These are phyloP conservation scores for Drosophila lacertosa DNA, from an alignment of 1,140 invertebrate species.

Conservation along the genomic window DNA sequence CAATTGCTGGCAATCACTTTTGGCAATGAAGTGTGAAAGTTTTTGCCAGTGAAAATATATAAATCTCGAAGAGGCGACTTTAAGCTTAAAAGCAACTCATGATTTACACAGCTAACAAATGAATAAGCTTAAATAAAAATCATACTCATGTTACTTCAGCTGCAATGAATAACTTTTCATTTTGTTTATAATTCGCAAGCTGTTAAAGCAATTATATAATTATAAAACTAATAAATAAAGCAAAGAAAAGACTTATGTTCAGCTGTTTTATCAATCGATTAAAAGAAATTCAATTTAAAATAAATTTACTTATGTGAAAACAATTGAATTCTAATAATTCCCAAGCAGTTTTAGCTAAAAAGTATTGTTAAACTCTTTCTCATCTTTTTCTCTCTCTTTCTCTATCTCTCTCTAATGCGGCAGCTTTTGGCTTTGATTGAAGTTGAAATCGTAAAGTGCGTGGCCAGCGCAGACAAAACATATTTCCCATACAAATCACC, in stretches of 20 bases:
- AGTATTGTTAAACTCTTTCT: background rate
- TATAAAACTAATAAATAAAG: no score
- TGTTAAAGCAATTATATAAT: background rate
- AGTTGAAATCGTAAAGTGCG: background rate
- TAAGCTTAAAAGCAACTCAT: background rate
- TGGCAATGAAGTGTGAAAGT: slow-evolving; percentile 62
- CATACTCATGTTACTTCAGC: no score
- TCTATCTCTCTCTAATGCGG: background rate
- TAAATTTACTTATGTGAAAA: no score
- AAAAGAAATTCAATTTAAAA: no score
- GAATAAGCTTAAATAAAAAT: no score
- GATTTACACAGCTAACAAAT: no score
- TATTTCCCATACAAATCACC: slow-evolving; percentile 50
- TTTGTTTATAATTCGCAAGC: slow-evolving; percentile 1
- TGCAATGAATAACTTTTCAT: no score
- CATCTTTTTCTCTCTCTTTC: background rate
- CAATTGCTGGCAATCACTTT: slow-evolving; percentile 36
- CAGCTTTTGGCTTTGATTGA: background rate
- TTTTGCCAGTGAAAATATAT: slow-evolving; percentile 17
- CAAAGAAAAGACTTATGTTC: no score
- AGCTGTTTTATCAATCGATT: no score
- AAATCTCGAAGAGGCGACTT: no score
- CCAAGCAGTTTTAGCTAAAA: background rate
- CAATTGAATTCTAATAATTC: background rate
- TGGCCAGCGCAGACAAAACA: slow-evolving; percentile 11